Percentiles rank a stretch among this genome's conserved stretches.
These are phyloP conservation scores for Rhineura floridana DNA, from an alignment of 2,113 vertebrate genomes.

Conservation along the genomic window DNA sequence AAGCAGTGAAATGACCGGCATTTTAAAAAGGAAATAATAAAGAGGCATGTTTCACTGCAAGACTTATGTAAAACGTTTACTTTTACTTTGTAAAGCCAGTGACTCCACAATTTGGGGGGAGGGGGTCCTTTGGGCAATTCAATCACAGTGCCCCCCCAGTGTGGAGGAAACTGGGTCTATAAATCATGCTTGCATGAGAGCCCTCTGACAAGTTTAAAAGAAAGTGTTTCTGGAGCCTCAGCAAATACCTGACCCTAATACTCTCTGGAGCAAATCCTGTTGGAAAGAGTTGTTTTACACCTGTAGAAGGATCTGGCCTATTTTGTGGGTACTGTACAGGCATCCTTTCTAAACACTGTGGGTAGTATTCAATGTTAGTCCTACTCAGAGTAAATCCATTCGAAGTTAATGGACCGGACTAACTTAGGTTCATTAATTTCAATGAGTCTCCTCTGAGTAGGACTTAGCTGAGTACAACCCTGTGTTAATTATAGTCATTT, in stretches of 20 bases:
- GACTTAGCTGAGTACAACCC: too few relatives aligned
- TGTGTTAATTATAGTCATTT: not conserved
- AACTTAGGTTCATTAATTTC: too few relatives aligned
- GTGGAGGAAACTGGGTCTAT: too few relatives aligned
- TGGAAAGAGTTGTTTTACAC: not conserved
- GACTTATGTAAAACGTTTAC: too few relatives aligned
- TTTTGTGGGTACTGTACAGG: not conserved
- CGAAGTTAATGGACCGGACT: too few relatives aligned
- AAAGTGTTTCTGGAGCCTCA: not conserved
- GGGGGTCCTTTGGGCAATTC: not conserved
- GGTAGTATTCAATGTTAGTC: too few relatives aligned
- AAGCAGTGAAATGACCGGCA: not conserved
- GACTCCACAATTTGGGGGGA: too few relatives aligned
- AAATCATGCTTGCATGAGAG: too few relatives aligned
- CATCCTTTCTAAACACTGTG: not conserved
- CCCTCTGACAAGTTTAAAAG: too few relatives aligned
- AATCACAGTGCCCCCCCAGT: not conserved
- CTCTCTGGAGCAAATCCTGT: not conserved
- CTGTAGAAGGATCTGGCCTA: not conserved
- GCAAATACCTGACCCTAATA: not conserved
- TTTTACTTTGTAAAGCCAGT: not conserved
- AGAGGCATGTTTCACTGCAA: not conserved
- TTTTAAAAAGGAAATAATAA: not conserved
- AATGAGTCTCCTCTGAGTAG: too few relatives aligned
- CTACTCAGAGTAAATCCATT: too few relatives aligned